Evolutionary conservation across 2,797 vertebrate species (phyloP).

Genomic region (Centropyge bicolor): DNA sequence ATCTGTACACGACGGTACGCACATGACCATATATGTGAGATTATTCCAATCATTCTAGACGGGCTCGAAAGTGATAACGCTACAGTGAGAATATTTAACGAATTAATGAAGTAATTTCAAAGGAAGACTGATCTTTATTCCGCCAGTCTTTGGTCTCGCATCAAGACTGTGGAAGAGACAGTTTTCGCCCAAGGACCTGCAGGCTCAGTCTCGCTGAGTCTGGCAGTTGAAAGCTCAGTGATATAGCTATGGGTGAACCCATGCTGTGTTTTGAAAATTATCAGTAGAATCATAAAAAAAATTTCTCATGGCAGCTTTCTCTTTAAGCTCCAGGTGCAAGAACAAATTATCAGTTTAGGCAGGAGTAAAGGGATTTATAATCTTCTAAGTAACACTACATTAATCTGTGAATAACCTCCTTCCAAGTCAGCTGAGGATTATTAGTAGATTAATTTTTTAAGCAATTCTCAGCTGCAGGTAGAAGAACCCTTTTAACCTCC

Average conservation of each 20-base stretch:
- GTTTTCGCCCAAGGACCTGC: slow-evolving; percentile 26
- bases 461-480: slow-evolving; percentile 43
- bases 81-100: background rate
- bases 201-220: slow-evolving; percentile 11
- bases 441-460: slow-evolving; percentile 44
- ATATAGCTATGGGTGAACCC: slow-evolving; percentile 22
- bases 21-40: background rate
- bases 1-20: slow-evolving; percentile 89
- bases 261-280: slow-evolving; percentile 32
- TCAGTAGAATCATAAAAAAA: slow-evolving; percentile 1
- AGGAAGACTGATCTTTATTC: slow-evolving; percentile 5
- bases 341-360: slow-evolving; percentile 35
- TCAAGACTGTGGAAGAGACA: slow-evolving; percentile 3
- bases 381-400: slow-evolving; percentile 32
- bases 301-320: slow-evolving; percentile 28
- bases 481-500: slow-evolving; percentile 42
- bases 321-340: slow-evolving; percentile 30
- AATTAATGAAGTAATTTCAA: slow-evolving; percentile 18
- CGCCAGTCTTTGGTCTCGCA: slow-evolving; percentile 21
- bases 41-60: background rate
- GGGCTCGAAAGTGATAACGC: background rate
- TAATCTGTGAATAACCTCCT: slow-evolving; percentile 51
- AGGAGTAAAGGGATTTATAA: slow-evolving; percentile 38
- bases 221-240: slow-evolving; percentile 24
- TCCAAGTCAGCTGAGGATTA: slow-evolving; percentile 41